Evolutionary conservation across 2,113 vertebrate species (phyloP).

Genomic region (Psammodynastes pulverulentus): DNA sequence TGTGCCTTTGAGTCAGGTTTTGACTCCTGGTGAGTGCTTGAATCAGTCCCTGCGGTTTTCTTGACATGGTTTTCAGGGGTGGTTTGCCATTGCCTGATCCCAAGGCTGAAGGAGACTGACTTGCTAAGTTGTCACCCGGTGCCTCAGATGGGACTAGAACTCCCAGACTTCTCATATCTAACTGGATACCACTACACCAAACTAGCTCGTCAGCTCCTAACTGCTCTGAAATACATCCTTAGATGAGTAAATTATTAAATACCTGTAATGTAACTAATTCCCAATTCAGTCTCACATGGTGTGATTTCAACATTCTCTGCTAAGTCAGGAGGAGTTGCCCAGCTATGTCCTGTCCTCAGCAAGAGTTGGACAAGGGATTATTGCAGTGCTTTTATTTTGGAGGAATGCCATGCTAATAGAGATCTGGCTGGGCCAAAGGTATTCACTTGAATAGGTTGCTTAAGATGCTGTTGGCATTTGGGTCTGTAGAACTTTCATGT

Average conservation of each 20-base stretch:
- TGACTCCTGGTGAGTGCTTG: not conserved
- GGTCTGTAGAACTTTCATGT: not conserved
- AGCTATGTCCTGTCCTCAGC: constrained; percentile 4
- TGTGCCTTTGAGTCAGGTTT: not conserved
- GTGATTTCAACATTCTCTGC: constrained; percentile 14
- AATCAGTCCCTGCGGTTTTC: not conserved
- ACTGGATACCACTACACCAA: not conserved
- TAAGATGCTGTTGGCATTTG: not conserved
- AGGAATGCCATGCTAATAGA: not conserved
- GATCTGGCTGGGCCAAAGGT: not conserved
- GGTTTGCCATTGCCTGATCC: not conserved
- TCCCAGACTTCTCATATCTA: not conserved
- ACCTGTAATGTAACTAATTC: constrained; percentile 23
- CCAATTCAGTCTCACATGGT: not conserved
- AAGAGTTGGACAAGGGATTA: constrained; percentile 12
- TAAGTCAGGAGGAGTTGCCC: constrained; percentile 6
- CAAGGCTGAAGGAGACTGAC: not conserved
- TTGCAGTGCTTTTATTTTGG: not conserved
- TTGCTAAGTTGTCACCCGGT: not conserved
- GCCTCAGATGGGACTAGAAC: not conserved
- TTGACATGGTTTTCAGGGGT: not conserved
- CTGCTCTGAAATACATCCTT: constrained; percentile 30
- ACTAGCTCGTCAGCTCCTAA: constrained; percentile 10
- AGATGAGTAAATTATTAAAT: constrained; percentile 9
- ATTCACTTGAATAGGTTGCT: not conserved